Evolutionary conservation across 2,888 invertebrate genomes (phyloP).

Genomic region (Sceliomorpha sp.): DNA sequence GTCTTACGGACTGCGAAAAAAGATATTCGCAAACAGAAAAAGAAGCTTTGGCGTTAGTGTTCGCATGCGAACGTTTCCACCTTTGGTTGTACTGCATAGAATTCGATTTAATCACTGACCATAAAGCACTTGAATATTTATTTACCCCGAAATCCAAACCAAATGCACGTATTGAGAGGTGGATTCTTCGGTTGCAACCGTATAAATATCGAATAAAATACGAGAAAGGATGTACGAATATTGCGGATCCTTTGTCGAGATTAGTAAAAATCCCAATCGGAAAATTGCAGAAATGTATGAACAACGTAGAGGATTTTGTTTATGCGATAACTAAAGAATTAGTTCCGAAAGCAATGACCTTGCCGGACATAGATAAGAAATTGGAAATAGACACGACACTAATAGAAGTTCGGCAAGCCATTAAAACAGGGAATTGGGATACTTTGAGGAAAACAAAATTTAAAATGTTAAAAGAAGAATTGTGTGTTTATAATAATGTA

Average conservation of each 20-base stretch:
- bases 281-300: slow-evolving; percentile 17
- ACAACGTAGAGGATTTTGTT: too few relatives aligned
- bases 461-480: slow-evolving; percentile 40
- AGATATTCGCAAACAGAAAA: slow-evolving; percentile 62
- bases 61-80: slow-evolving; percentile 65
- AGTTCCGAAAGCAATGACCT: slow-evolving; percentile 26
- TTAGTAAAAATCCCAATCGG: not conserved
- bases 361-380: slow-evolving; percentile 33
- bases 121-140: slow-evolving; percentile 68
- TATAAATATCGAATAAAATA: slow-evolving; percentile 65
- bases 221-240: slow-evolving; percentile 54
- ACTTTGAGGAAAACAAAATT: slow-evolving; percentile 22
- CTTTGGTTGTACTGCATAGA: slow-evolving; percentile 73
- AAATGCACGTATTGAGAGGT: slow-evolving; percentile 55
- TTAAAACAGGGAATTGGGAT: slow-evolving; percentile 33
- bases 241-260: slow-evolving; percentile 63
- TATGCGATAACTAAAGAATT: slow-evolving; percentile 9
- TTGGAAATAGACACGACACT: slow-evolving; percentile 34
- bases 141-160: slow-evolving; percentile 56
- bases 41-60: slow-evolving; percentile 60
- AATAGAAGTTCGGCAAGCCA: slow-evolving; percentile 28
- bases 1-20: slow-evolving; percentile 68
- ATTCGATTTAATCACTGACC: slow-evolving; percentile 68
- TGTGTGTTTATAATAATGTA: slow-evolving; percentile 41
- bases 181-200: slow-evolving; percentile 66